A percentile compares a stretch with the other conserved stretches of the same genome.
Evolutionary conservation across 2,888 invertebrate genomes (phyloP).

Genomic region (Bimastos eiseni): DNA sequence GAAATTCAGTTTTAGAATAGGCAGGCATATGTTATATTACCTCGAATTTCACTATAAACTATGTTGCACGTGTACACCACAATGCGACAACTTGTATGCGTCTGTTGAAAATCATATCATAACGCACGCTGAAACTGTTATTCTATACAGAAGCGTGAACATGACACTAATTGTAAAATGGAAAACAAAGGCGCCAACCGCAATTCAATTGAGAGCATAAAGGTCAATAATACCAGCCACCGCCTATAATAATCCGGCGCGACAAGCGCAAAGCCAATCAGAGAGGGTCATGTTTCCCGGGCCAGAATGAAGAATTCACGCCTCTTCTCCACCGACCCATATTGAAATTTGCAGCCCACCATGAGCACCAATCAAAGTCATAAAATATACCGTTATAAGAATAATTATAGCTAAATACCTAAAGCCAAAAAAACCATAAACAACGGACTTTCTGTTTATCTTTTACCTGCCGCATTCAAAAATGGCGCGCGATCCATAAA

Average conservation of each 20-base stretch:
- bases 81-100: neutral
- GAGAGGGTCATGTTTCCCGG: neutral
- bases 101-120: neutral
- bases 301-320: neutral
- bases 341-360: neutral
- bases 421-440: neutral
- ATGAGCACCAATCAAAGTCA: neutral
- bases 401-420: neutral
- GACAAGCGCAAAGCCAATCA: neutral
- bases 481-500: constrained; percentile 37
- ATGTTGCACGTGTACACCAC: neutral
- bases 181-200: neutral
- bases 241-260: neutral
- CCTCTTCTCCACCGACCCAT: neutral
- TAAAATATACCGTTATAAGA: neutral
- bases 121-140: neutral
- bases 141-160: neutral
- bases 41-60: neutral
- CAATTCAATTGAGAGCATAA: neutral
- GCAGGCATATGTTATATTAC: neutral
- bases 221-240: neutral
- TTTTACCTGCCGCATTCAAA: constrained; percentile 33
- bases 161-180: neutral
- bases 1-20: neutral
- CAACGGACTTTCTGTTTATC: constrained; percentile 21